Base-by-base conservation (phyloP, 2,113 vertebrate species). In the Piprites chloris region DNA sequence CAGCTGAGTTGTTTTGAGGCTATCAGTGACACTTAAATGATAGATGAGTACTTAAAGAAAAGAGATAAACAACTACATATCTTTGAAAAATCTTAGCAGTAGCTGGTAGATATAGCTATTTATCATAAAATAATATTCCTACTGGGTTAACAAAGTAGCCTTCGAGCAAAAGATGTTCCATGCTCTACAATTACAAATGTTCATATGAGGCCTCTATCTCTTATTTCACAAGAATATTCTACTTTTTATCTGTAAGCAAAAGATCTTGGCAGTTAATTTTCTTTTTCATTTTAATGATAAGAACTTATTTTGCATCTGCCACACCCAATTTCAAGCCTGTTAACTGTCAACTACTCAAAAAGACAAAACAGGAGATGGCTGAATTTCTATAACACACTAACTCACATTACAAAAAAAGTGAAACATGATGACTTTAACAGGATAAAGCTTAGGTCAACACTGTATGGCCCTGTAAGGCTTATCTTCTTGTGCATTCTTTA, bases 61-160 rank as follows among this genome's bases (percentile, higher is more conserved):
- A 19, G 49, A 83, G 91, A 96, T 80, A 88, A 95, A 79, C 41
- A 88, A 83, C 59, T 67, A 73, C 8, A 5, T 62, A 84, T 74
- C 68, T 93, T 61, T 41, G 76, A 90, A 90, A 90, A 96, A 92
- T 86, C 71, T 85, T 93, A 75, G 55, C 56, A 77, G 42, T 72
- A 27, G 22, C 78, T 79, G 44, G 46, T 90, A 87, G 66, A 87
- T 93, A 75, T 27, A 71, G 50, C 66, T 82, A 85, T 73, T 91
- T 84, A 69, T 79, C 69, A 81, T 87, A 83, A 90, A 87, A 86
- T 76, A 79, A 88, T 76, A 83, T 62, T 63, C 50, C 68, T 85
- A 44, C 23, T 86, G 37, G 28, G 50, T 89, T 92, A 87, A 88
- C 47, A 72, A 50, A 90, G 61, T 55, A 94, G 37, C 68, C 86